Evolutionary conservation across 2,888 invertebrate species (phyloP), one percentile per base, ranked within the genome.

Genomic region (Pyrrhia umbra): DNA sequence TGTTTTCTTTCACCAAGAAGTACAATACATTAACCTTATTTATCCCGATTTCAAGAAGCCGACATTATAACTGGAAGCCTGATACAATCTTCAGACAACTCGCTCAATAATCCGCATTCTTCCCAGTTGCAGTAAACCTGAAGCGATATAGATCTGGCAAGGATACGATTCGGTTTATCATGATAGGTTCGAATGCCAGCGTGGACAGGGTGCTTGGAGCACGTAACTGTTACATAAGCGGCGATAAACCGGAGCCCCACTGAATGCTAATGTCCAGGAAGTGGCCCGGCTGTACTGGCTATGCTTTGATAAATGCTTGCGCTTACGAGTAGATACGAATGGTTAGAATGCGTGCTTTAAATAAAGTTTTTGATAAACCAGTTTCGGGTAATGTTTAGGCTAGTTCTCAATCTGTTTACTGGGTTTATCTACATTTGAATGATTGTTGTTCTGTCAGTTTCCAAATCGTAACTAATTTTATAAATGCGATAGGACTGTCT

Each of bases 231-330:
- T 85, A 79, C 77, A 73, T 79, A 82, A 82, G 72, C 63, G 49
- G 51, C 70, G 60, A 79, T 77, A 80, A 68, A 70, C 52, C 46
- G 42, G 64, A 67, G 65, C 56, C 54, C 50, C 47, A 43, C 27
- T 43, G 83, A 73, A 85, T 84, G 67, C 55, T 77, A 86, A 86
- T 83, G 65, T 43, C 55, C 78, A 81, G 85, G 85, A 85, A 85
- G 77, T 77, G 55, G 60, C 61, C 55, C 49, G 67, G 58, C 57
- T 15, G 46, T 18, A 21, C 47, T 49, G 25, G 15, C 27, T 40
- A n/a, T 45, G 54, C 63, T 65, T 46, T 66, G 67, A 69, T 68
- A 65, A 55, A 64, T 55, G 51, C 50, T 47, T 20, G 34, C 9
- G 10, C 23, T 39, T 25, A 9, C 20, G 25, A 43, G 6, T 54